Evolutionary conservation across 2,888 invertebrate genomes (phyloP).

Genomic region (Notodonta dromedarius): DNA sequence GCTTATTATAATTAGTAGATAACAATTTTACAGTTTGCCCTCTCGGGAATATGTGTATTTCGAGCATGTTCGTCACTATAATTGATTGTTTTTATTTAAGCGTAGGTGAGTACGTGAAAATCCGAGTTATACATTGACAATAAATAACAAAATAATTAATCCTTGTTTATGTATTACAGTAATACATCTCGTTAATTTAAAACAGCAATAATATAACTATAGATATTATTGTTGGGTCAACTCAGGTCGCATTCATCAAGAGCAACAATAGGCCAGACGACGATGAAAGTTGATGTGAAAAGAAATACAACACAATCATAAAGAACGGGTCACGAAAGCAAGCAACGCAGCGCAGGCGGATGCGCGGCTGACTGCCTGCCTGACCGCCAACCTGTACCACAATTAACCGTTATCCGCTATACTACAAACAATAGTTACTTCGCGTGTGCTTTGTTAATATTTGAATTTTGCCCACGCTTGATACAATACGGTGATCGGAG

Average conservation of each 20-base stretch:
- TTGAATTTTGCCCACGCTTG: neutral
- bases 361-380: conserved; percentile 53
- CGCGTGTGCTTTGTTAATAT: neutral
- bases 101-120: conserved; percentile 3
- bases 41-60: neutral
- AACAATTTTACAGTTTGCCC: neutral
- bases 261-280: conserved; percentile 23
- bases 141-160: conserved; percentile 4
- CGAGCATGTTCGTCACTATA: neutral
- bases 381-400: conserved; percentile 39
- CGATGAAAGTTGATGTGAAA: conserved; percentile 49
- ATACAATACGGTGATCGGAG: conserved; percentile 2
- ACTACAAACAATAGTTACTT: conserved; percentile 15
- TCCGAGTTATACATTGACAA: neutral
- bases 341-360: conserved; percentile 46
- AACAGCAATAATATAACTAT: neutral
- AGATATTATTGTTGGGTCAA: conserved; percentile 4
- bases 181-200: neutral
- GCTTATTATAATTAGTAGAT: neutral
- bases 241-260: conserved; percentile 22
- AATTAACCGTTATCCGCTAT: conserved; percentile 48
- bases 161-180: neutral
- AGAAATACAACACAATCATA: conserved; percentile 23
- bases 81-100: conserved; percentile 11
- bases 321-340: conserved; percentile 31